These are phyloP conservation scores for Accipiter cooperii DNA, from an alignment of 2,113 vertebrate genomes.

Conservation along the genomic window DNA sequence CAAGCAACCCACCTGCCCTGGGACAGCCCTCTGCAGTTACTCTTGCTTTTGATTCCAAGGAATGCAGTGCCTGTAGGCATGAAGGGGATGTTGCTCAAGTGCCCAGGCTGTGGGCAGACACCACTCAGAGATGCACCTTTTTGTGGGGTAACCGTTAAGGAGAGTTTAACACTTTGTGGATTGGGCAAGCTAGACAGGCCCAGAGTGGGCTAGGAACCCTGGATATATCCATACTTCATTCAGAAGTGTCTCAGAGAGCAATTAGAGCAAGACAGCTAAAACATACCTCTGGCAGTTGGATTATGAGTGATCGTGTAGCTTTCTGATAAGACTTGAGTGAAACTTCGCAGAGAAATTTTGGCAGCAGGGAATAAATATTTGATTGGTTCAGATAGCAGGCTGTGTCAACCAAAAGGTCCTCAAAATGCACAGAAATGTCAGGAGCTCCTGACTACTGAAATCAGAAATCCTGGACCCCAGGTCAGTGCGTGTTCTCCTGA, in stretches of 20 bases:
- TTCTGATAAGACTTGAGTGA: not conserved
- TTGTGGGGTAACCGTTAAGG: not conserved
- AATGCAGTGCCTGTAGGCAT: not conserved
- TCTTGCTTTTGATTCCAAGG: not conserved
- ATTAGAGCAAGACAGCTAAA: not conserved
- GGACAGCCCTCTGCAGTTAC: not conserved
- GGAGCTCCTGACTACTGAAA: not conserved
- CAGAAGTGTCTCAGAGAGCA: not conserved
- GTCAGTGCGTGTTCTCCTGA: not conserved
- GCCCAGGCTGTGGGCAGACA: not conserved
- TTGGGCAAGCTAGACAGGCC: not conserved
- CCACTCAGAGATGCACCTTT: not conserved
- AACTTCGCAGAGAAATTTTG: not conserved
- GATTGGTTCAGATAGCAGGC: not conserved
- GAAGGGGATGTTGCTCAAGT: not conserved
- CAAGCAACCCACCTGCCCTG: not conserved
- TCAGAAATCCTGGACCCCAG: not conserved
- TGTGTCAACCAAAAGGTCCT: not conserved
- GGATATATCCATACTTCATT: not conserved
- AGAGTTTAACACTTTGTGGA: not conserved
- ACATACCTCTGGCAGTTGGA: not conserved
- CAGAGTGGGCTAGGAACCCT: not conserved
- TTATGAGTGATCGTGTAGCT: not conserved
- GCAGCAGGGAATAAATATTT: not conserved
- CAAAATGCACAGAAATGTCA: not conserved